These are phyloP conservation scores for Limnodromus scolopaceus DNA, from an alignment of 2,797 vertebrate species.

Conservation along the genomic window DNA sequence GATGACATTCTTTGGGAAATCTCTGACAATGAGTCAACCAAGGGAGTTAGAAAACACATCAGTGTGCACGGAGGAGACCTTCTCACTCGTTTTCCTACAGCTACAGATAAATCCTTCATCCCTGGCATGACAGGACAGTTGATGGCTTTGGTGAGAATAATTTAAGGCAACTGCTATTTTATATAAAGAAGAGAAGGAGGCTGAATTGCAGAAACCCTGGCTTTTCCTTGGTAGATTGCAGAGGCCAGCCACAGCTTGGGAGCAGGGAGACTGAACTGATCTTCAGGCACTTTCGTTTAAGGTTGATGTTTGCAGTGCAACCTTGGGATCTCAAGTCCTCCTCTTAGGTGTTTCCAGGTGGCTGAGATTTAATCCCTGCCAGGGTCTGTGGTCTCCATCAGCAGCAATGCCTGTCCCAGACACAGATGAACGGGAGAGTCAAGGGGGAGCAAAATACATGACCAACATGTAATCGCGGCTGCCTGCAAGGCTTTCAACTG, in stretches of 20 bases:
- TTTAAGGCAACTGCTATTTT: constrained; percentile 72
- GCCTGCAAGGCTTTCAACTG: not conserved
- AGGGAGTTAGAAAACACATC: constrained; percentile 30
- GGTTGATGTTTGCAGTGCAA: constrained; percentile 32
- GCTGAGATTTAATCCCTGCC: constrained; percentile 44
- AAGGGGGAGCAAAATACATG: not conserved
- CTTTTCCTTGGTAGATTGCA: constrained; percentile 52
- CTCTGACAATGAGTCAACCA: constrained; percentile 16
- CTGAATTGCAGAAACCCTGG: constrained; percentile 38
- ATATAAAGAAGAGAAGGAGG: constrained; percentile 52
- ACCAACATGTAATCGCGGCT: accelerated
- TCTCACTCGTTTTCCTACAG: constrained; percentile 28
- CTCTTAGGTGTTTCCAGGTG: constrained; percentile 57
- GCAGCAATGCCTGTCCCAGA: constrained; percentile 51
- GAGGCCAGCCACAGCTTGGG: constrained; percentile 47
- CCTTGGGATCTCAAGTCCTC: constrained; percentile 41
- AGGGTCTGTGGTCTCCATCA: constrained; percentile 57
- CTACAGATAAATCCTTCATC: constrained; percentile 45
- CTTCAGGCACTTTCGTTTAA: not conserved
- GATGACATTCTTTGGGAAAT: constrained; percentile 19
- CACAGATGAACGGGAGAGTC: constrained; percentile 6
- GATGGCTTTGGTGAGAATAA: constrained; percentile 63
- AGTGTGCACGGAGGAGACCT: constrained; percentile 2
- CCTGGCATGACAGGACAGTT: constrained; percentile 42
- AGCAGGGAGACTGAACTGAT: constrained; percentile 49